Conservation (phyloP, 2,797 vertebrate species). For the Esox masquinongy region DNA sequence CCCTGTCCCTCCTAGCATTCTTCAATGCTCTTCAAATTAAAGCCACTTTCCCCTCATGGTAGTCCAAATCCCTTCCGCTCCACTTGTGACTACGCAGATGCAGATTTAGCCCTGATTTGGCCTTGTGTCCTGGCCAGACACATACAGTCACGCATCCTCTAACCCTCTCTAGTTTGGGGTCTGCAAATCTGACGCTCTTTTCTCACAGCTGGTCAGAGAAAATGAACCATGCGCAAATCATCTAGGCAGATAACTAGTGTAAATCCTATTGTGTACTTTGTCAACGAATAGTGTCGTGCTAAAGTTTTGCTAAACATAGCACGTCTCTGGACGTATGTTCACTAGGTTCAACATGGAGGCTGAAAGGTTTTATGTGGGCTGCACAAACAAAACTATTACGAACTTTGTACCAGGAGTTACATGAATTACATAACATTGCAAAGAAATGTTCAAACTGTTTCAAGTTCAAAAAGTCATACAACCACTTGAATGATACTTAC, state of each 20-base stretch:
- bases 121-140: background rate
- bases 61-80: constrained; percentile 1
- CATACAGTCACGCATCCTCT: background rate
- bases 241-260: background rate
- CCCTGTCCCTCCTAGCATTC: background rate
- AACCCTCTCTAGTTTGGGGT: constrained; percentile 12
- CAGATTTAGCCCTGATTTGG: background rate
- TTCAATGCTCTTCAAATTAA: constrained; percentile 1
- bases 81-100: constrained; percentile 11
- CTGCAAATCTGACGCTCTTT: constrained; percentile 34
- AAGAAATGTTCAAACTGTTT: background rate
- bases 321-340: background rate
- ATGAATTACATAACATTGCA: background rate
- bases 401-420: background rate
- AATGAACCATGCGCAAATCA: constrained; percentile 14
- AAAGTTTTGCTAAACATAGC: background rate
- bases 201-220: constrained; percentile 16
- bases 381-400: background rate
- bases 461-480: background rate
- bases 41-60: background rate
- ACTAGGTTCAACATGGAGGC: background rate
- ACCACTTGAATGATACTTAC: background rate
- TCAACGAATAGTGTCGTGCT: background rate
- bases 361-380: background rate
- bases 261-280: background rate